Evolutionary conservation across 2,797 vertebrate species (phyloP).

Genomic region (Pipistrellus kuhlii): DNA sequence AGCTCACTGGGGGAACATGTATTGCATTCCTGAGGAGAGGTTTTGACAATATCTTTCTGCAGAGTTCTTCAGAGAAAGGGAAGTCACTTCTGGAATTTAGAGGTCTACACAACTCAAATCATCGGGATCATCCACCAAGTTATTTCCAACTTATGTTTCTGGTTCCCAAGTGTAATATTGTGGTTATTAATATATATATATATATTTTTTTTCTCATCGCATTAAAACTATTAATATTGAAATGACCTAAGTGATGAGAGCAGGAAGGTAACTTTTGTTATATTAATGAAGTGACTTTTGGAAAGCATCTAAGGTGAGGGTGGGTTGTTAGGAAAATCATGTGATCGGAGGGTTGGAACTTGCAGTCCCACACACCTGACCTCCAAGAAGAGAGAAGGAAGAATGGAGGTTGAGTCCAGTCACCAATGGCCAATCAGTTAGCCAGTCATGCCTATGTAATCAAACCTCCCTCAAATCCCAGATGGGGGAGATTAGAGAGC

Average conservation of each 20-base stretch:
- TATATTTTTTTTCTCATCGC: neutral
- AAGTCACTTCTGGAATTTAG: neutral
- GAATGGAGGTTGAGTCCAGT: neutral
- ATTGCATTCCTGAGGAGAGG: neutral
- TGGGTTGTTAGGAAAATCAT: neutral
- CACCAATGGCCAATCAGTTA: neutral
- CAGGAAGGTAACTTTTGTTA: neutral
- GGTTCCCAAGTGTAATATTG: neutral
- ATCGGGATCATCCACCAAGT: neutral
- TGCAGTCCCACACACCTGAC: neutral
- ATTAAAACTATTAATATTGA: neutral
- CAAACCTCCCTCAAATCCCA: neutral
- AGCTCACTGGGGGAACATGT: neutral
- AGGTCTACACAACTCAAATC: neutral
- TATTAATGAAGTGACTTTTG: neutral
- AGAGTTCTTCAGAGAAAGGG: neutral
- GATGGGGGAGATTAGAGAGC: neutral
- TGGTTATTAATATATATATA: neutral
- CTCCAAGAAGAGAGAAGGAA: neutral
- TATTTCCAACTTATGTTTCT: neutral
- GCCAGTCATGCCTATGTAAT: neutral
- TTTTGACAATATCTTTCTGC: neutral
- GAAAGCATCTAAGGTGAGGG: neutral
- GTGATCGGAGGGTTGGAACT: neutral
- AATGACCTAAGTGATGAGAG: neutral